Percentiles rank a stretch among this genome's conserved stretches.
phyloP scores from a whole-genome alignment of 1,140 invertebrate species.

The Asbolus verrucosus region DNA sequence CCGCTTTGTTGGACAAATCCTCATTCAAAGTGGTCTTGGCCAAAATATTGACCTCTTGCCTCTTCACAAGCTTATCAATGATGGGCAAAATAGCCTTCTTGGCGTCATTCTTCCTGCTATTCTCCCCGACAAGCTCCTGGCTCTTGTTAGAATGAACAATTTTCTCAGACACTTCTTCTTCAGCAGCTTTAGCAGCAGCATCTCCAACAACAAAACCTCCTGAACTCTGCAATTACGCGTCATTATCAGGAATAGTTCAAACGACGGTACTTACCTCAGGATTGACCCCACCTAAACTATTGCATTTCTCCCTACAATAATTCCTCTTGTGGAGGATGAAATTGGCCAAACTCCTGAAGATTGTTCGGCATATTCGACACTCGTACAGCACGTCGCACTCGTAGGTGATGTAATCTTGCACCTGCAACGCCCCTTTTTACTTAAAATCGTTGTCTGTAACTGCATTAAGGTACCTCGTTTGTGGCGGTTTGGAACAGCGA shows the following conservation, averaged over 20 bases:
- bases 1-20: constrained; percentile 50
- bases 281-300: background rate
- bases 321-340: constrained; percentile 73
- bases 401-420: constrained; percentile 68
- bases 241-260: too few species aligned
- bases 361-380: constrained; percentile 70
- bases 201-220: constrained; percentile 21
- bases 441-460: background rate
- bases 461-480: constrained; percentile 60
- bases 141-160: too few species aligned
- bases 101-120: background rate
- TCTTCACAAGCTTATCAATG: constrained; percentile 55
- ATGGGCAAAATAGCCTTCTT: constrained; percentile 48
- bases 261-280: background rate
- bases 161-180: too few species aligned
- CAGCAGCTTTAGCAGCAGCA: constrained; percentile 10
- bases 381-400: constrained; percentile 75
- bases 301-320: constrained; percentile 66
- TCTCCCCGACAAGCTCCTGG: background rate
- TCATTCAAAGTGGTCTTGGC: constrained; percentile 42
- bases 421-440: constrained; percentile 59
- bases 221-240: constrained; percentile 13
- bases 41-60: constrained; percentile 40
- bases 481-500: constrained; percentile 63
- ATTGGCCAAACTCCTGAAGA: constrained; percentile 73